Percentiles rank a stretch among this genome's conserved stretches.
Conservation (phyloP, 2,113 vertebrate genomes). For the Montifringilla adamsi region DNA sequence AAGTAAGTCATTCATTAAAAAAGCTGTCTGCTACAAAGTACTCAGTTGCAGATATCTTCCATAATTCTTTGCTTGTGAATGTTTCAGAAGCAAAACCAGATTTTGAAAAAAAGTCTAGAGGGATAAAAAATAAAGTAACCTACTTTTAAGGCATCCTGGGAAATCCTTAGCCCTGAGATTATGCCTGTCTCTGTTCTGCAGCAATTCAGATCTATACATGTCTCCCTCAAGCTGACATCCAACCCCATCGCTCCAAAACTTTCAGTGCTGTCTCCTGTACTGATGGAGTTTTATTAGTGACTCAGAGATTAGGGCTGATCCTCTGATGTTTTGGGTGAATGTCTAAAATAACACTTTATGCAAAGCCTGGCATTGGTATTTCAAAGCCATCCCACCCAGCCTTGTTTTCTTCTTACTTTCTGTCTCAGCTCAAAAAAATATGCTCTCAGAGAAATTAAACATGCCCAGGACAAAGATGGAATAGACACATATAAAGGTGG, state of each 20-base stretch:
- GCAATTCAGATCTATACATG: not conserved
- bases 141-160: constrained; percentile 19
- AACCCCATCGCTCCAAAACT: not conserved
- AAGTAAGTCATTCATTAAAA: not conserved
- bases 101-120: not conserved
- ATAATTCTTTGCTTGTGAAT: not conserved
- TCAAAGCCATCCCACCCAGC: not conserved
- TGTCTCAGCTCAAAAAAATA: not conserved
- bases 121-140: constrained; percentile 38
- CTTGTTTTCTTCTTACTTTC: not conserved
- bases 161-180: constrained; percentile 36
- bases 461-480: not conserved
- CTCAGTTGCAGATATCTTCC: not conserved
- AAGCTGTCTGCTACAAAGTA: not conserved
- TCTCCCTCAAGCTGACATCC: constrained; percentile 23
- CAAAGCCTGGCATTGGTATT: not conserved
- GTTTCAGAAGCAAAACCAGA: not conserved
- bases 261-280: not conserved
- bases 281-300: not conserved
- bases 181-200: not conserved
- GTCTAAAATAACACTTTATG: not conserved
- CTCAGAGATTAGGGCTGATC: not conserved
- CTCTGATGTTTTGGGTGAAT: not conserved
- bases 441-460: not conserved
- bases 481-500: not conserved